Evolutionary conservation across 2,113 vertebrate genomes (phyloP).

Genomic region (Anoplopoma fimbria): DNA sequence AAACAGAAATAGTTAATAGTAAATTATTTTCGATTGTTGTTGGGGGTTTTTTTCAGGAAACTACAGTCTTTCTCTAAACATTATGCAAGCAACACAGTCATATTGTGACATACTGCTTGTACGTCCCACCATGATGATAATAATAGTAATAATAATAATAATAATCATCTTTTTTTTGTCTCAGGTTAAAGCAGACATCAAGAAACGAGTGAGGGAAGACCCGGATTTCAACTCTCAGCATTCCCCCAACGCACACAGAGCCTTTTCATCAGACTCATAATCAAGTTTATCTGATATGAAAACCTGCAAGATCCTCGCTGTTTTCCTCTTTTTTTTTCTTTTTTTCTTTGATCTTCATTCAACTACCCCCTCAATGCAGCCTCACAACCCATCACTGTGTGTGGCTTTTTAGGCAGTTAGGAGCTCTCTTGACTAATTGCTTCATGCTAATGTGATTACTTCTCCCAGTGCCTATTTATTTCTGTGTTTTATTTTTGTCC

Average conservation of each 20-base stretch:
- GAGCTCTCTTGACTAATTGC: slow-evolving; percentile 24
- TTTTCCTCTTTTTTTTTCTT: slow-evolving; percentile 5
- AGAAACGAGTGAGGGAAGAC: slow-evolving; percentile 89
- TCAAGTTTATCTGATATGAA: not conserved
- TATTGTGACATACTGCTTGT: not conserved
- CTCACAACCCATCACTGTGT: slow-evolving; percentile 6
- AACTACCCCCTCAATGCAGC: slow-evolving; percentile 14
- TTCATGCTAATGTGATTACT: slow-evolving; percentile 47
- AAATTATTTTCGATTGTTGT: too few relatives aligned
- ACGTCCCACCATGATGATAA: too few relatives aligned
- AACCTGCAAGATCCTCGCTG: not conserved
- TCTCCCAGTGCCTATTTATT: slow-evolving; percentile 76
- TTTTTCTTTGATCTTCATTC: slow-evolving; percentile 38
- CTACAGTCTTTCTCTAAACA: not conserved
- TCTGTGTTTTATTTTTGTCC: slow-evolving; percentile 52
- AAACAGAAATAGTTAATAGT: too few relatives aligned
- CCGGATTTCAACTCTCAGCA: slow-evolving; percentile 88
- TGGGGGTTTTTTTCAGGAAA: too few relatives aligned
- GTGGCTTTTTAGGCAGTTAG: slow-evolving; percentile 36
- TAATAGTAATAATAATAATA: too few relatives aligned
- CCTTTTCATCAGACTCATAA: slow-evolving; percentile 89
- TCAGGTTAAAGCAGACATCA: slow-evolving; percentile 90
- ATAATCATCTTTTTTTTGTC: not conserved
- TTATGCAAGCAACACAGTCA: too few relatives aligned
- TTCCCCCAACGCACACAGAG: slow-evolving; percentile 89